Conservation (phyloP, 92 coral and sea anemone species). For the Zoanthus gigantus region DNA sequence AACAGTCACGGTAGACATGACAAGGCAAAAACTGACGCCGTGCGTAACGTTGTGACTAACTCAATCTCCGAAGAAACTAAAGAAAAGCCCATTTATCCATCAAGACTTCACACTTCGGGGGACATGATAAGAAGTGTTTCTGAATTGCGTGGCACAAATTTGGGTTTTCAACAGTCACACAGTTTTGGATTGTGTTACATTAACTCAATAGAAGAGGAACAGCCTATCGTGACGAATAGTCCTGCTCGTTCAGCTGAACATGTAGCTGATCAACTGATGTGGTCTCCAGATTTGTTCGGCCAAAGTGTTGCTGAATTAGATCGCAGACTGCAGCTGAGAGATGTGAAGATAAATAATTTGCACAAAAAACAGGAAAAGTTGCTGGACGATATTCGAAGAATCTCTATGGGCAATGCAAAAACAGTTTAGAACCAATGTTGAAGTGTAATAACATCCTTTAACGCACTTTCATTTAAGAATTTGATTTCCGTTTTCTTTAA, state of each 20-base stretch:
- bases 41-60: neutral
- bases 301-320: slow-evolving; percentile 18
- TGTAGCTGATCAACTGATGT: neutral
- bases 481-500: neutral
- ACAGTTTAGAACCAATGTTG: neutral
- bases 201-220: neutral
- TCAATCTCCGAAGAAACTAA: neutral
- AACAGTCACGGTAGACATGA: neutral
- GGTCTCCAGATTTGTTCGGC: neutral
- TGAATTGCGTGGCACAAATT: slow-evolving; percentile 8
- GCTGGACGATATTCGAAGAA: slow-evolving; percentile 22
- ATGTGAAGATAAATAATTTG: slow-evolving; percentile 8
- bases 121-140: neutral
- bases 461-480: neutral
- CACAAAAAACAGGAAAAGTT: slow-evolving; percentile 30
- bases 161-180: neutral
- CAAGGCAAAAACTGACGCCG: neutral
- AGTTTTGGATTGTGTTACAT: neutral
- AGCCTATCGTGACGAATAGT: neutral
- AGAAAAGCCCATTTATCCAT: neutral
- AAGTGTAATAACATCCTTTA: neutral
- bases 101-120: neutral
- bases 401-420: slow-evolving; percentile 13
- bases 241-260: neutral
- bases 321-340: slow-evolving; percentile 36